These are phyloP conservation scores for Zaprionus capensis DNA, from an alignment of 1,140 invertebrate genomes.

Conservation along the genomic window DNA sequence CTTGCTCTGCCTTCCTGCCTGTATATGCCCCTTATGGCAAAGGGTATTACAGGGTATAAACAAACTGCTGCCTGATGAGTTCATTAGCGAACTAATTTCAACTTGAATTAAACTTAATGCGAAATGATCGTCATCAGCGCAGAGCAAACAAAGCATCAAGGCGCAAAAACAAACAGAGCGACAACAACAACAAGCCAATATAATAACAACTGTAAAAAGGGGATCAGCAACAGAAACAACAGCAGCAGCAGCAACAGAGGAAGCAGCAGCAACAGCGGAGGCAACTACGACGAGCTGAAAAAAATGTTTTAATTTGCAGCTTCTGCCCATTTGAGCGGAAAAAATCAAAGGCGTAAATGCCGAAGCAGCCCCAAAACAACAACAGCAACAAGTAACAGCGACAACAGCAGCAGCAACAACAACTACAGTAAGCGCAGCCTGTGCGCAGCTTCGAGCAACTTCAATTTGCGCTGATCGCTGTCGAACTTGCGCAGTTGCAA, in stretches of 20 bases:
- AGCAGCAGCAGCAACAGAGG: neutral
- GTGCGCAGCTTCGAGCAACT: neutral
- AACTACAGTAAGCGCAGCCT: slow-evolving; percentile 21
- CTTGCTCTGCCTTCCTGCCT: no score
- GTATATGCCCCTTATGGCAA: slow-evolving; percentile 17
- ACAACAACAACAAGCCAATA: slow-evolving; percentile 37
- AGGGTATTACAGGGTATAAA: slow-evolving; percentile 38
- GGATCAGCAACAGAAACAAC: slow-evolving; percentile 14
- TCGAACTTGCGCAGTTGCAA: slow-evolving; percentile 37
- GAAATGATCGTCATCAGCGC: slow-evolving; percentile 80
- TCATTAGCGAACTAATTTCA: slow-evolving; percentile 84
- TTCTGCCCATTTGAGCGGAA: slow-evolving; percentile 77
- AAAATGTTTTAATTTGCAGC: slow-evolving; percentile 83
- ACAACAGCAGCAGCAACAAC: slow-evolving; percentile 25
- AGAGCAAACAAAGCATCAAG: slow-evolving; percentile 80
- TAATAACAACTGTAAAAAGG: slow-evolving; percentile 51
- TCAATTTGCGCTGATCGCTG: slow-evolving; percentile 36
- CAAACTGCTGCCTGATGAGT: slow-evolving; percentile 73
- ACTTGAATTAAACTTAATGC: slow-evolving; percentile 84
- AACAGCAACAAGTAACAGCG: slow-evolving; percentile 32
- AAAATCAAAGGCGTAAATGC: slow-evolving; percentile 78
- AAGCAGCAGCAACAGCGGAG: slow-evolving; percentile 11
- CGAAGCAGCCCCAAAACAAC: slow-evolving; percentile 52
- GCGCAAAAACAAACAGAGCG: slow-evolving; percentile 55
- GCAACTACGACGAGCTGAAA: slow-evolving; percentile 30